Evolutionary conservation across 37 sponge, comb jelly and placozoan species (phyloP).

Genomic region (Hormiphora californensis): DNA sequence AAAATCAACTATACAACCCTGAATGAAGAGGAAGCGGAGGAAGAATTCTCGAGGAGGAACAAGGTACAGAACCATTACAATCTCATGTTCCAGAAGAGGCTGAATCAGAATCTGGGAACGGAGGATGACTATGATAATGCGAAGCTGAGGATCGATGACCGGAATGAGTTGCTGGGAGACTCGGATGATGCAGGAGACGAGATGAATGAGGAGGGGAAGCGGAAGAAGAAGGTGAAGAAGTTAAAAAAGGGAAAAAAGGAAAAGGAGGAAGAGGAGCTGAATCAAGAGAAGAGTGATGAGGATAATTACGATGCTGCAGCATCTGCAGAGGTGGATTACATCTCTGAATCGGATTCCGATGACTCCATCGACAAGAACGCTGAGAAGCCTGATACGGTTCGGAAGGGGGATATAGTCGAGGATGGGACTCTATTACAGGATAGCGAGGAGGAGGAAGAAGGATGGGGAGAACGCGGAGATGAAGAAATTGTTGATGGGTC

Average conservation of each 20-base stretch:
- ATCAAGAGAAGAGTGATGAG: slow-evolving; percentile 74
- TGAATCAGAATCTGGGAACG: slow-evolving; percentile 54
- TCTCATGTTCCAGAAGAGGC: slow-evolving; percentile 73
- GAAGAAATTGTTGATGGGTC: slow-evolving; percentile 13
- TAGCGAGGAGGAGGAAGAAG: slow-evolving; percentile 17
- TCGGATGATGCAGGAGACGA: slow-evolving; percentile 29
- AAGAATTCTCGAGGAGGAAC: slow-evolving; percentile 66
- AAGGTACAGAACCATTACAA: slow-evolving; percentile 83
- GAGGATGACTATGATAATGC: slow-evolving; percentile 56
- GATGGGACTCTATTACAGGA: neutral
- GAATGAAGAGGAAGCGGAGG: slow-evolving; percentile 83
- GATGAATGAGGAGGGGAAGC: neutral
- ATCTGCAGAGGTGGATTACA: slow-evolving; percentile 83
- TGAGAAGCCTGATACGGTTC: neutral
- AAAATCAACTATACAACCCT: slow-evolving; percentile 75
- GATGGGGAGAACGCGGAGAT: slow-evolving; percentile 41
- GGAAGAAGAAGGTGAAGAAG: slow-evolving; percentile 56
- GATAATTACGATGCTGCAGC: slow-evolving; percentile 60
- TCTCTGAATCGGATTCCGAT: slow-evolving; percentile 63
- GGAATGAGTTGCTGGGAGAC: slow-evolving; percentile 23
- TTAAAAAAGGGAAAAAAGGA: neutral
- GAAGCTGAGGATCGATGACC: neutral
- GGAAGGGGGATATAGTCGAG: neutral
- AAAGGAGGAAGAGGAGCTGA: slow-evolving; percentile 58
- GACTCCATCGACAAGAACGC: neutral